phyloP scores from a whole-genome alignment of 2,888 invertebrate species.

The Platynereis dumerilii region DNA sequence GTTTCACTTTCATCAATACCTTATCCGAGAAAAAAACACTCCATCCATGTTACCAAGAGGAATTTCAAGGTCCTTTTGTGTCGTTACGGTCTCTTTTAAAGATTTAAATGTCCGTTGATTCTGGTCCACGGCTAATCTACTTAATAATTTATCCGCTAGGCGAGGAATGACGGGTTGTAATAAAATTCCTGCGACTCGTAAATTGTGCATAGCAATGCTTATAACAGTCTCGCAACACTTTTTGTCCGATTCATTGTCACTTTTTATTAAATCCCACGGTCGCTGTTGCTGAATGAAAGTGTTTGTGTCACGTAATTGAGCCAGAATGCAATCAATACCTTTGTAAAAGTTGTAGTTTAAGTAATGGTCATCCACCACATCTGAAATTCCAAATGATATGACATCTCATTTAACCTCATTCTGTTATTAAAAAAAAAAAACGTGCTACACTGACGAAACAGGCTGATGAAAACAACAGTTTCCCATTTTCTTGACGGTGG shows the following conservation, averaged over 20 bases:
- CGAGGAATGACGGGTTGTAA: conserved; percentile 86
- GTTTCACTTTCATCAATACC: too few species aligned
- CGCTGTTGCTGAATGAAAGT: conserved; percentile 82
- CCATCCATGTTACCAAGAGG: not conserved
- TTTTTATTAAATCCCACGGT: conserved; percentile 86
- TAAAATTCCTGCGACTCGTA: conserved; percentile 79
- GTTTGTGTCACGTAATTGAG: conserved; percentile 80
- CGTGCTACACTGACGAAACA: too few species aligned
- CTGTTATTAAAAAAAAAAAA: too few species aligned
- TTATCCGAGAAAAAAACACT: not conserved
- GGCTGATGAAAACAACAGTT: too few species aligned
- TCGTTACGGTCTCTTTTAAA: conserved; percentile 1
- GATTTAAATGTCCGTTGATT: conserved; percentile 39
- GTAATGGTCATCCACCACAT: conserved; percentile 73
- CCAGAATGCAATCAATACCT: conserved; percentile 79
- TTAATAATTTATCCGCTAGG: conserved; percentile 72
- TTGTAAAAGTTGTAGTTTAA: conserved; percentile 80
- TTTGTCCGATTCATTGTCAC: conserved; percentile 64
- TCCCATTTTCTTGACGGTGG: too few species aligned
- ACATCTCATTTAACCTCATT: too few species aligned
- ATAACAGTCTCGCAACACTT: conserved; percentile 72
- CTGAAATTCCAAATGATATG: conserved; percentile 50
- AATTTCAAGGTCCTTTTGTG: not conserved
- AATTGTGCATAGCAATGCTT: conserved; percentile 82
- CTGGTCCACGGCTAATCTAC: conserved; percentile 54